Conservation (phyloP, 2,113 vertebrate genomes). For the Siphamia tubifer region DNA sequence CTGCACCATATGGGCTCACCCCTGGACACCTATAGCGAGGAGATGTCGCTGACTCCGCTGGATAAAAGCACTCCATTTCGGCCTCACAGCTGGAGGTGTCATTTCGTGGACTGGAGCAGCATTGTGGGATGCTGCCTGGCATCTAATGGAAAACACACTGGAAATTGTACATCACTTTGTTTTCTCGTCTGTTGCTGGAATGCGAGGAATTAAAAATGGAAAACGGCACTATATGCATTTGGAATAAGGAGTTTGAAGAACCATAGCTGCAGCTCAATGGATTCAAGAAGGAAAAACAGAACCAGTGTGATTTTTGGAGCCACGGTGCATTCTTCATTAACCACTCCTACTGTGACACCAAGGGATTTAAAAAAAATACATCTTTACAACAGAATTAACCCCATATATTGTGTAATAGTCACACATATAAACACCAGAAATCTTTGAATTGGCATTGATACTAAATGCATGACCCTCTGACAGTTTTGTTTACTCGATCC, state of each 20-base stretch:
- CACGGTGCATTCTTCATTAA: slow-evolving; percentile 35
- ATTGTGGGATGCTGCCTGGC: slow-evolving; percentile 53
- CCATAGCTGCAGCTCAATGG: slow-evolving; percentile 8
- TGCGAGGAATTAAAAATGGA: slow-evolving; percentile 62
- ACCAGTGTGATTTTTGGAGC: slow-evolving; percentile 5
- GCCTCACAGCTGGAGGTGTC: slow-evolving; percentile 80
- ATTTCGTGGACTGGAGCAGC: slow-evolving; percentile 58
- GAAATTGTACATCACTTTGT: slow-evolving; percentile 74
- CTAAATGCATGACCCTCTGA: not conserved
- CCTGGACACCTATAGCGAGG: slow-evolving; percentile 40
- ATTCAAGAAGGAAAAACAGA: slow-evolving; percentile 1
- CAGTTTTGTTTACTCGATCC: not conserved
- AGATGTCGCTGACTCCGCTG: slow-evolving; percentile 55
- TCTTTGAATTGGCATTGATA: not conserved
- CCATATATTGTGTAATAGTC: not conserved
- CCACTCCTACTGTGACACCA: slow-evolving; percentile 16
- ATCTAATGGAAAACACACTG: slow-evolving; percentile 90
- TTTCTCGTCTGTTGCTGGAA: slow-evolving; percentile 78
- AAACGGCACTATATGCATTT: slow-evolving; percentile 15
- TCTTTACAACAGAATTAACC: not conserved
- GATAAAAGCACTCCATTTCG: slow-evolving; percentile 60
- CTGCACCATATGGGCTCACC: slow-evolving; percentile 63
- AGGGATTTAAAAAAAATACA: slow-evolving; percentile 13
- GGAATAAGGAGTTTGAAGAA: slow-evolving; percentile 12
- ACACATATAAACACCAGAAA: not conserved